Conservation (phyloP, 1,140 invertebrate genomes). For the Drosophila tristis region DNA sequence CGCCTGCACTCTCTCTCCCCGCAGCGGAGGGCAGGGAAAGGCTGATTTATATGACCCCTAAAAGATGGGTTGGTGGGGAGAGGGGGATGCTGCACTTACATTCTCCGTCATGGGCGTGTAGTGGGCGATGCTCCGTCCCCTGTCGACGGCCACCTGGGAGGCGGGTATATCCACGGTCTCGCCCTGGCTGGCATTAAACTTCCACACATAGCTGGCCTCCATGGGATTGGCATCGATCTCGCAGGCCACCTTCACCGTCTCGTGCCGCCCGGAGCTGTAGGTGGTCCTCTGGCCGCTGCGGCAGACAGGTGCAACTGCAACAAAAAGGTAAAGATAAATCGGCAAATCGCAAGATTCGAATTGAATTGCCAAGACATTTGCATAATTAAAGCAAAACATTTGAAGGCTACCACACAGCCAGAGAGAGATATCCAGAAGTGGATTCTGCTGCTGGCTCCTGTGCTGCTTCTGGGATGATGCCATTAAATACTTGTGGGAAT, state of each 20-base stretch:
- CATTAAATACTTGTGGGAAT: conserved; percentile 37
- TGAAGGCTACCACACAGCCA: conserved; percentile 26
- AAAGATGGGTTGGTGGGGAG: not conserved
- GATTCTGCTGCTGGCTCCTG: conserved; percentile 8
- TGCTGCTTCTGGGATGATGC: conserved; percentile 6
- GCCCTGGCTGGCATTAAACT: conserved; percentile 90
- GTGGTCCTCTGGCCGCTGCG: conserved; percentile 87
- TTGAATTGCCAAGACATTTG: conserved; percentile 64
- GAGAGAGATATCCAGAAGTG: conserved; percentile 19
- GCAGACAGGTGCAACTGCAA: conserved; percentile 89
- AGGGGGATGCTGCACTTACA: conserved; percentile 68
- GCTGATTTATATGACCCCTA: conserved; percentile 67
- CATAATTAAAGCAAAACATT: conserved; percentile 78
- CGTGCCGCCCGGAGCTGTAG: conserved; percentile 91
- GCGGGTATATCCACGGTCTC: conserved; percentile 88
- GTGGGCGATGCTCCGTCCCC: conserved; percentile 87
- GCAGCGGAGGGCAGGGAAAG: conserved; percentile 9
- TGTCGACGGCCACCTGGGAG: conserved; percentile 86
- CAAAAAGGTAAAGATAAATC: not conserved
- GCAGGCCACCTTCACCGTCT: conserved; percentile 90
- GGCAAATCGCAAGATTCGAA: not conserved
- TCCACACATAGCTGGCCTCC: conserved; percentile 90
- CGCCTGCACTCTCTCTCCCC: conserved; percentile 7
- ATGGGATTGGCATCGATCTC: conserved; percentile 94
- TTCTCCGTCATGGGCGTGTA: conserved; percentile 89